phyloP scores from a whole-genome alignment of 2,797 vertebrate species.

The Halcyon leucocephala region DNA sequence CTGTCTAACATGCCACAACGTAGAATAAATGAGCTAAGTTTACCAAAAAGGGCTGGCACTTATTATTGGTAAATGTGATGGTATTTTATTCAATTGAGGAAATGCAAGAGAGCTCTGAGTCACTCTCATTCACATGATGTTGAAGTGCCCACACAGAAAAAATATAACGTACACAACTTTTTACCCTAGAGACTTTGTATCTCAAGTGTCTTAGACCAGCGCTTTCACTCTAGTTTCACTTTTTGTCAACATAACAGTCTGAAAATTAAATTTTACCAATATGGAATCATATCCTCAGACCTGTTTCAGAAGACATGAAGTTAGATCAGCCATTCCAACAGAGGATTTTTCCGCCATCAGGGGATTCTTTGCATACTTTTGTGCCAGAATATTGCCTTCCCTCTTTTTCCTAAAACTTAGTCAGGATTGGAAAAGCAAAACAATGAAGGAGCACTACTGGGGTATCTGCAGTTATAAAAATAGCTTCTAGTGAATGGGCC shows the following conservation, averaged over 20 bases:
- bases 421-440: neutral
- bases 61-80: constrained; percentile 21
- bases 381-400: neutral
- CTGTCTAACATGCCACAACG: neutral
- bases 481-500: neutral
- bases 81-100: constrained; percentile 29
- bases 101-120: constrained; percentile 53
- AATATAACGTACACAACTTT: neutral
- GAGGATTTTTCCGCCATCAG: neutral
- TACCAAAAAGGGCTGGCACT: neutral
- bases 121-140: constrained; percentile 61
- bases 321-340: neutral
- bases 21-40: neutral
- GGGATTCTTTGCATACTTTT: neutral
- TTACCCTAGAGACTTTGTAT: neutral
- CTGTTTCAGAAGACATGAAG: neutral
- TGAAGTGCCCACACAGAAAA: neutral
- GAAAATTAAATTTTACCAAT: neutral
- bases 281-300: neutral
- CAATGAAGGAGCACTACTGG: accelerated
- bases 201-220: neutral
- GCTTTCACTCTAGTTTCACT: constrained; percentile 40
- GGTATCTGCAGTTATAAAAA: neutral
- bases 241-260: neutral
- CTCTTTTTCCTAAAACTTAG: neutral